Percentiles rank a stretch among this genome's conserved stretches.
Conservation (phyloP, 2,888 invertebrate genomes). For the Xestia rhomboidea region DNA sequence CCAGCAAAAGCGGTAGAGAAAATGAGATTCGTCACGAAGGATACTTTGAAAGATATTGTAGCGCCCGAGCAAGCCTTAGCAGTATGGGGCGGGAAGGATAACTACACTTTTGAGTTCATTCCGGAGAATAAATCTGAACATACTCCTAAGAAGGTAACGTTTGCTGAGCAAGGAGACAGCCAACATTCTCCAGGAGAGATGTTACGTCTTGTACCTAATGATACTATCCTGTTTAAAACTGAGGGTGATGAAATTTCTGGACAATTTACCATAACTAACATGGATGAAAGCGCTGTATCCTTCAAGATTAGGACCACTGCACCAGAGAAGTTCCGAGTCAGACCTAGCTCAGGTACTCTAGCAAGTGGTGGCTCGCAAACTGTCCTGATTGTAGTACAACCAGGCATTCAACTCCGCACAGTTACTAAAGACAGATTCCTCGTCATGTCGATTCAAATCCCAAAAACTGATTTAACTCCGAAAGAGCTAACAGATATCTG, state of each 20-base stretch:
- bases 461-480: conserved; percentile 89
- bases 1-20: conserved; percentile 97
- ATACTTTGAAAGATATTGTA: conserved; percentile 93
- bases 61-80: conserved; percentile 93
- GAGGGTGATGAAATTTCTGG: conserved; percentile 93
- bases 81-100: conserved; percentile 95
- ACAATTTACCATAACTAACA: conserved; percentile 93
- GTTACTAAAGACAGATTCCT: conserved; percentile 96
- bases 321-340: conserved; percentile 98
- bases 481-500: conserved; percentile 94
- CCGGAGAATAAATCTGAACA: conserved; percentile 90
- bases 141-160: conserved; percentile 88
- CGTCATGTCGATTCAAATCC: conserved; percentile 94
- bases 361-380: conserved; percentile 91
- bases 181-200: conserved; percentile 89
- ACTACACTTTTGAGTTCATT: conserved; percentile 93
- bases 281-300: conserved; percentile 88
- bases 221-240: conserved; percentile 92
- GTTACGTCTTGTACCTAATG: conserved; percentile 92
- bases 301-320: conserved; percentile 98
- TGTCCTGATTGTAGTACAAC: conserved; percentile 94
- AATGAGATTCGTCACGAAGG: conserved; percentile 95
- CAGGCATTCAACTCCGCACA: conserved; percentile 92
- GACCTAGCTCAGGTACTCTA: conserved; percentile 96
- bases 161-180: conserved; percentile 82